phyloP scores from a whole-genome alignment of 2,888 invertebrate species.

The Amiota minor region DNA sequence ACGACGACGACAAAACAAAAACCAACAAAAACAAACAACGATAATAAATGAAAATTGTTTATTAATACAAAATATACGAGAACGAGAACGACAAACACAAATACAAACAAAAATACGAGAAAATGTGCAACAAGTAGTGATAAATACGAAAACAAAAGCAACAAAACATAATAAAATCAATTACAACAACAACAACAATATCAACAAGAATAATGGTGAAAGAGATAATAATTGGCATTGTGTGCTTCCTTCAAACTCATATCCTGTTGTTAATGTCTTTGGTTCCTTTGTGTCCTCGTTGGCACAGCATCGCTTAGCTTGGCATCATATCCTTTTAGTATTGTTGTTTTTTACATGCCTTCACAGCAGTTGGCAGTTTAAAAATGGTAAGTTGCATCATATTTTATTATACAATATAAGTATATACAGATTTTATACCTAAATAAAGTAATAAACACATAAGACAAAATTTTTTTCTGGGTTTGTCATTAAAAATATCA shows the following conservation, averaged over 20 bases:
- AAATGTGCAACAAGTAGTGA: not conserved
- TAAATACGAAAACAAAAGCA: not conserved
- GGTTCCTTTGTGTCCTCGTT: not conserved
- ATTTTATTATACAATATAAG: too few relatives aligned
- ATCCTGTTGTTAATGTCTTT: not conserved
- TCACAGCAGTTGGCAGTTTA: constrained; percentile 51
- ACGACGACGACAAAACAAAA: not conserved
- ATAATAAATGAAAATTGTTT: not conserved
- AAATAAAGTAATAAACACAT: too few relatives aligned
- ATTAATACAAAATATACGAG: not conserved
- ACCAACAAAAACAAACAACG: not conserved
- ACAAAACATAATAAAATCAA: not conserved
- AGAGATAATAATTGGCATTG: too few relatives aligned
- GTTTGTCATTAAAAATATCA: not conserved
- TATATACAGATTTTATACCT: too few relatives aligned
- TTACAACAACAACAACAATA: not conserved
- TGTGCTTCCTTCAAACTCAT: too few relatives aligned
- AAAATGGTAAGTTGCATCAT: constrained; percentile 53
- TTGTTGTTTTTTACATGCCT: constrained; percentile 51
- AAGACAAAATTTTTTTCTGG: too few relatives aligned
- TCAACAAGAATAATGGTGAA: not conserved
- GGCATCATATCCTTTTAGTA: constrained; percentile 28
- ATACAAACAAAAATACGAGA: not conserved
- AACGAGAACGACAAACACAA: constrained; percentile 14
- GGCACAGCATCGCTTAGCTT: not conserved